phyloP scores from a whole-genome alignment of 1,140 invertebrate species.

The Psix sp. region DNA sequence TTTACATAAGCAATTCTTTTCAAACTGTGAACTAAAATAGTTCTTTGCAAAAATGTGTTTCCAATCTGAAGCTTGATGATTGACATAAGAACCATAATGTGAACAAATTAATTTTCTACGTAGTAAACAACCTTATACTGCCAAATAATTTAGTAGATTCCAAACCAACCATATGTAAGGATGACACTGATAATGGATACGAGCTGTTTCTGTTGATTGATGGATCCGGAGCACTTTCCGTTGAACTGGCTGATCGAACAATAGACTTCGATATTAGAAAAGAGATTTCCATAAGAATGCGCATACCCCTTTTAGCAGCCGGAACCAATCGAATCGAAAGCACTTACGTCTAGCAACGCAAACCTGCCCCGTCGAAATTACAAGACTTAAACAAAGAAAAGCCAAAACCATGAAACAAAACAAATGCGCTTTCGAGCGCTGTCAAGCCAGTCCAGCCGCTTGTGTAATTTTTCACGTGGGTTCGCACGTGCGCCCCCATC shows the following conservation, averaged over 20 bases:
- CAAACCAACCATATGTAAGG: slow-evolving; percentile 9
- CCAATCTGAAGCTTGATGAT: no score
- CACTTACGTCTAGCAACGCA: slow-evolving; percentile 9
- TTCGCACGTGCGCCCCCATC: slow-evolving; percentile 52
- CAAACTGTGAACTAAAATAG: no score
- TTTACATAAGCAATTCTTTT: no score
- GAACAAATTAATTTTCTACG: no score
- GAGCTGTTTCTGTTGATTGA: slow-evolving; percentile 27
- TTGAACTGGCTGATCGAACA: slow-evolving; percentile 14
- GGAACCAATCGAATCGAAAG: slow-evolving; percentile 20
- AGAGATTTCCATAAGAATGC: slow-evolving; percentile 36
- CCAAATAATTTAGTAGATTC: no score
- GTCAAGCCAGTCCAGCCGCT: slow-evolving; percentile 5
- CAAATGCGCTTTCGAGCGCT: slow-evolving; percentile 25
- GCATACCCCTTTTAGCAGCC: slow-evolving; percentile 7
- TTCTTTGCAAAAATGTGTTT: no score
- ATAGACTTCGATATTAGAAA: slow-evolving; percentile 23
- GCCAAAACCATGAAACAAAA: slow-evolving; percentile 31
- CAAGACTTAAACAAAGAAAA: slow-evolving; percentile 15
- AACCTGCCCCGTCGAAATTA: slow-evolving; percentile 14
- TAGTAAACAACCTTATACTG: no score
- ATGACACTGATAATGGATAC: slow-evolving; percentile 8
- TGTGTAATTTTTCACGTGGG: slow-evolving; percentile 43
- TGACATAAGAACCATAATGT: no score
- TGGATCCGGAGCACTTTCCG: slow-evolving; percentile 39